phyloP scores from a whole-genome alignment of 2,113 vertebrate genomes.

The Phyllostomus hastatus region DNA sequence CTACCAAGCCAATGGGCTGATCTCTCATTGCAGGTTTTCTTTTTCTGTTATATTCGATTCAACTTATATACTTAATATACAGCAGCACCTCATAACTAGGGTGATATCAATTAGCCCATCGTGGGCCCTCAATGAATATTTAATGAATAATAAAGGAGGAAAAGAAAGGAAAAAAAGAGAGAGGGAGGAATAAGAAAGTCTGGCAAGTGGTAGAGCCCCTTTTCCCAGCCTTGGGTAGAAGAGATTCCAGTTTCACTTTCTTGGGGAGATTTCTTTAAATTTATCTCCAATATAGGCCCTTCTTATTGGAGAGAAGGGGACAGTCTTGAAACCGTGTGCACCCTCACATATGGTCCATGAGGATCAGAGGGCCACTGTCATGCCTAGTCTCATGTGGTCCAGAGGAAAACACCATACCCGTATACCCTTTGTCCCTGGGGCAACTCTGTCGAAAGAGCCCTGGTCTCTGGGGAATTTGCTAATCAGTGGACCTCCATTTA shows the following conservation, averaged over 20 bases:
- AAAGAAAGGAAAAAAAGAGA: not conserved
- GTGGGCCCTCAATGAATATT: not conserved
- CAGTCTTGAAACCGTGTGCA: not conserved
- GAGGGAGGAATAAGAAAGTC: not conserved
- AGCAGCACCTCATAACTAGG: not conserved
- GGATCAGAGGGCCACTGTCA: no score
- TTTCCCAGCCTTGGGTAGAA: fast-evolving
- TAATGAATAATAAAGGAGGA: not conserved
- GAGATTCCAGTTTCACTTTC: not conserved
- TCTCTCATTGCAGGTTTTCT: not conserved
- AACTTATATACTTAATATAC: not conserved
- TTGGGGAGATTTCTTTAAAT: not conserved
- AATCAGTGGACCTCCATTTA: fast-evolving
- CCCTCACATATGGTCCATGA: not conserved
- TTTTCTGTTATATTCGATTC: not conserved
- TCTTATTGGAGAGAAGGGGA: not conserved
- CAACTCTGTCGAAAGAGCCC: not conserved
- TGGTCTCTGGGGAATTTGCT: not conserved
- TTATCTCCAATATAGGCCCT: not conserved
- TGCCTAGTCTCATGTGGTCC: fast-evolving
- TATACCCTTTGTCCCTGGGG: fast-evolving
- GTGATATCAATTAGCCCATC: fast-evolving
- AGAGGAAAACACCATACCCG: not conserved
- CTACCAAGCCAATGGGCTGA: not conserved
- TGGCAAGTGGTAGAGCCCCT: not conserved